Evolutionary conservation across 37 sponge, comb jelly and placozoan genomes (phyloP).

Genomic region (Bolinopsis microptera): DNA sequence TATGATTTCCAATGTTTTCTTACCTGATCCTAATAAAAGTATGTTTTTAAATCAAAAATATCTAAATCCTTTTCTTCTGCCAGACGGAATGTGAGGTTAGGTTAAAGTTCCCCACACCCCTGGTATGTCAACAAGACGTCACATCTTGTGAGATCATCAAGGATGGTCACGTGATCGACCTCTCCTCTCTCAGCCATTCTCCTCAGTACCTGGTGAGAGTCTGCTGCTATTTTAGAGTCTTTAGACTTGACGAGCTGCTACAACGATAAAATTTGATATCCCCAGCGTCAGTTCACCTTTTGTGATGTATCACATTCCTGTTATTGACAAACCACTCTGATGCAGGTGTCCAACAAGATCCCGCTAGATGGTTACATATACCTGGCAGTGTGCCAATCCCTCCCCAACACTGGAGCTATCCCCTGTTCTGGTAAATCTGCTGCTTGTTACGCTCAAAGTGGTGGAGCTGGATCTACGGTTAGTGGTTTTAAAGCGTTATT

Average conservation of each 20-base stretch:
- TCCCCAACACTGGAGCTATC: not conserved
- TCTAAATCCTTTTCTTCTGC: too few species aligned
- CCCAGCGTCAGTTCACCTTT: too few species aligned
- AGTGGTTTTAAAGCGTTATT: too few species aligned
- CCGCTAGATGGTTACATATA: not conserved
- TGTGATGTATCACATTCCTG: too few species aligned
- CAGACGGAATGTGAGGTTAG: constrained; percentile 17
- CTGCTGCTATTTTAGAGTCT: too few species aligned
- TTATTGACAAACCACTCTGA: too few species aligned
- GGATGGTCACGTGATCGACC: constrained; percentile 5
- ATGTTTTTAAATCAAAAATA: too few species aligned
- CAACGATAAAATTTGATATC: too few species aligned
- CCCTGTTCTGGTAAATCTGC: not conserved
- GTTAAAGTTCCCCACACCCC: not conserved
- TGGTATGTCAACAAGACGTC: constrained; percentile 13
- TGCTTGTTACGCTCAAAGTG: not conserved
- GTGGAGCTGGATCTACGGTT: not conserved
- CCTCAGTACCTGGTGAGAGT: constrained; percentile 7
- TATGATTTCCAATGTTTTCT: too few species aligned
- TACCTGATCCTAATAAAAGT: too few species aligned
- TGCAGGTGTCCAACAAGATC: not conserved
- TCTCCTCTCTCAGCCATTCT: not conserved
- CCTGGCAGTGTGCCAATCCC: not conserved
- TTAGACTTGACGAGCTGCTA: too few species aligned
- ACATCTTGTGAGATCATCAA: not conserved